Evolutionary conservation across 2,113 vertebrate species (phyloP).

Genomic region (Leucosticte australis): DNA sequence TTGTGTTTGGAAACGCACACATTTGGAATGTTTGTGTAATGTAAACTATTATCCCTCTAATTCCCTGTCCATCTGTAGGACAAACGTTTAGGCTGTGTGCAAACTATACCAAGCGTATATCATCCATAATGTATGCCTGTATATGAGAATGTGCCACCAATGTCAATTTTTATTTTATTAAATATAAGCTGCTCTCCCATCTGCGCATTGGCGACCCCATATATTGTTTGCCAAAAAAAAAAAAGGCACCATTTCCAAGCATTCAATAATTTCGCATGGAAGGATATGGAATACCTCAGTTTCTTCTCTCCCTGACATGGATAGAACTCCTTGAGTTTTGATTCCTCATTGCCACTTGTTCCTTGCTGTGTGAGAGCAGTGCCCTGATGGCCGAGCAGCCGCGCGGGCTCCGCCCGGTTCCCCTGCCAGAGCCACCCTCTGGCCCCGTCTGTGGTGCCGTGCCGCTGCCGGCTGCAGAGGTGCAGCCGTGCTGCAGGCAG

Average conservation of each 20-base stretch:
- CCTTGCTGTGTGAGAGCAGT: not conserved
- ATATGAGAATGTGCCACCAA: conserved; percentile 48
- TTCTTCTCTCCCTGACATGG: not conserved
- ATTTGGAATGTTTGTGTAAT: not conserved
- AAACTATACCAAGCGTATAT: conserved; percentile 37
- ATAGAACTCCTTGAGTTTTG: not conserved
- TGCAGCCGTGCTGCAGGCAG: not conserved
- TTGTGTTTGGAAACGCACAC: not conserved
- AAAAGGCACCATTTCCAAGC: not conserved
- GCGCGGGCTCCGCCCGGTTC: rapidly evolving
- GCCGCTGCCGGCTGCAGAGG: not conserved
- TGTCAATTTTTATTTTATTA: conserved; percentile 64
- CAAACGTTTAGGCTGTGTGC: conserved; percentile 22
- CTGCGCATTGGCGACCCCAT: conserved; percentile 33
- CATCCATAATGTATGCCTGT: conserved; percentile 44
- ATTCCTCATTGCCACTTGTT: rapidly evolving
- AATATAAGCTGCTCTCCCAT: conserved; percentile 65
- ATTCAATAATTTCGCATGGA: not conserved
- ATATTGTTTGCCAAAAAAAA: conserved; percentile 51
- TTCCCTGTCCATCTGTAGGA: conserved; percentile 53
- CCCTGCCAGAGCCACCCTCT: not conserved
- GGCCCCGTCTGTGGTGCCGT: rapidly evolving
- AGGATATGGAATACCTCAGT: not conserved
- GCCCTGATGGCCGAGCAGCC: not conserved
- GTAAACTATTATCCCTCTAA: conserved; percentile 6